phyloP scores from a whole-genome alignment of 2,113 vertebrate genomes.

The Muntiacus muntjak region DNA sequence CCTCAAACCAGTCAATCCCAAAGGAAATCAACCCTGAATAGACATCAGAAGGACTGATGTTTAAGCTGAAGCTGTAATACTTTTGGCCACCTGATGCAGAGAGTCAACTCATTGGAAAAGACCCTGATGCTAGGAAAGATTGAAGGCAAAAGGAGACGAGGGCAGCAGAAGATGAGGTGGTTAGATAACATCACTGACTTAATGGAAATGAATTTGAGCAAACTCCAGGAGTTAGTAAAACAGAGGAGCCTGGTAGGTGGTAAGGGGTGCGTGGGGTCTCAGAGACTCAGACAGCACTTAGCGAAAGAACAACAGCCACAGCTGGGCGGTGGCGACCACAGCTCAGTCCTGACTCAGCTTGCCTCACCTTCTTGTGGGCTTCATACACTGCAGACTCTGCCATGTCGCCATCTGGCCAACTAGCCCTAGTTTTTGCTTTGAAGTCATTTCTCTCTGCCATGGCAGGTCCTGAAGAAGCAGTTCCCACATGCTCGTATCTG shows the following conservation, averaged over 20 bases:
- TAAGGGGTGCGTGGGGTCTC: background rate
- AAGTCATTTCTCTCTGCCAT: background rate
- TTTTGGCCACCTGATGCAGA: background rate
- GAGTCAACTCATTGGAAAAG: background rate
- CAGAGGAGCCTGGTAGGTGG: background rate
- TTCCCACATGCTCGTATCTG: background rate
- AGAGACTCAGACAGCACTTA: background rate
- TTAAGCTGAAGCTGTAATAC: background rate
- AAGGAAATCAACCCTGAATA: background rate
- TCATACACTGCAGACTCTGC: background rate
- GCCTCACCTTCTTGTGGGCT: background rate
- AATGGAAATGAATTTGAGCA: background rate
- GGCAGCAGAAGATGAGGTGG: rapidly evolving
- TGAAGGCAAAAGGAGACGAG: background rate
- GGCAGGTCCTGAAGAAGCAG: background rate
- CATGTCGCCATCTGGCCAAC: background rate
- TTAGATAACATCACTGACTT: background rate
- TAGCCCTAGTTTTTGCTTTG: background rate
- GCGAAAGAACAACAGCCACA: background rate
- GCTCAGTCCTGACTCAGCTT: background rate
- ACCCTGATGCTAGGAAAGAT: background rate
- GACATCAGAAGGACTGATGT: background rate
- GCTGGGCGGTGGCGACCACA: background rate
- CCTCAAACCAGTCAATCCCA: background rate
- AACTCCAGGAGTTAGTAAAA: background rate